These are phyloP conservation scores for Brassicogethes aeneus DNA, from an alignment of 2,888 invertebrate species.

Conservation along the genomic window DNA sequence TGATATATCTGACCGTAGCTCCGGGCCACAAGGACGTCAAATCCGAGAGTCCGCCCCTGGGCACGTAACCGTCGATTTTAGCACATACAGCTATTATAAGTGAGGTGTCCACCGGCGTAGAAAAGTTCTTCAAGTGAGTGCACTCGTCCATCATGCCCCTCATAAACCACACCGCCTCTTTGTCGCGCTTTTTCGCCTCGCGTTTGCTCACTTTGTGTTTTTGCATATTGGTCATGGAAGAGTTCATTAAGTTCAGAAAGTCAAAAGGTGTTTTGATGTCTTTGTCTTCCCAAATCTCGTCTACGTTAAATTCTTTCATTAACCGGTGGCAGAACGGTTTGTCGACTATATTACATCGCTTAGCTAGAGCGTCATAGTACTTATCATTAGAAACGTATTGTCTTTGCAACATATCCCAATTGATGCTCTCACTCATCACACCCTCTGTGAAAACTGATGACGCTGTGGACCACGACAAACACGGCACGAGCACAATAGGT, in stretches of 20 bases:
- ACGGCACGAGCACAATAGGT: conserved; percentile 84
- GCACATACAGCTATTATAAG: conserved; percentile 88
- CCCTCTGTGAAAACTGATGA: conserved; percentile 85
- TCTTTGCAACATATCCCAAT: conserved; percentile 80
- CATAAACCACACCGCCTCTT: conserved; percentile 84
- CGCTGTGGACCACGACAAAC: conserved; percentile 93
- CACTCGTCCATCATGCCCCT: conserved; percentile 95
- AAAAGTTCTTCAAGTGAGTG: conserved; percentile 88
- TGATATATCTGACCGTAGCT: conserved; percentile 72
- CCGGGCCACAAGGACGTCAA: conserved; percentile 87
- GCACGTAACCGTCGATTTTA: conserved; percentile 78
- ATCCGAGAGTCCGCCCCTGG: conserved; percentile 68
- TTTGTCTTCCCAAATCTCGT: neutral
- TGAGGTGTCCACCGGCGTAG: conserved; percentile 75
- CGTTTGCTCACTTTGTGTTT: conserved; percentile 31
- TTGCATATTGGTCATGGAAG: neutral
- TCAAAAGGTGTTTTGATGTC: neutral
- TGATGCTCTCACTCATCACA: conserved; percentile 85
- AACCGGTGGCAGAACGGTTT: conserved; percentile 32
- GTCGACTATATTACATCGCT: conserved; percentile 71
- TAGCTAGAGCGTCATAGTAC: conserved; percentile 66
- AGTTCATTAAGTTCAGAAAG: neutral
- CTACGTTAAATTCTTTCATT: neutral
- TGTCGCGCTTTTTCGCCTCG: conserved; percentile 57
- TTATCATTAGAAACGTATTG: conserved; percentile 74